These are phyloP conservation scores for Podarcis lilfordi DNA, from an alignment of 2,797 vertebrate species.

Conservation along the genomic window DNA sequence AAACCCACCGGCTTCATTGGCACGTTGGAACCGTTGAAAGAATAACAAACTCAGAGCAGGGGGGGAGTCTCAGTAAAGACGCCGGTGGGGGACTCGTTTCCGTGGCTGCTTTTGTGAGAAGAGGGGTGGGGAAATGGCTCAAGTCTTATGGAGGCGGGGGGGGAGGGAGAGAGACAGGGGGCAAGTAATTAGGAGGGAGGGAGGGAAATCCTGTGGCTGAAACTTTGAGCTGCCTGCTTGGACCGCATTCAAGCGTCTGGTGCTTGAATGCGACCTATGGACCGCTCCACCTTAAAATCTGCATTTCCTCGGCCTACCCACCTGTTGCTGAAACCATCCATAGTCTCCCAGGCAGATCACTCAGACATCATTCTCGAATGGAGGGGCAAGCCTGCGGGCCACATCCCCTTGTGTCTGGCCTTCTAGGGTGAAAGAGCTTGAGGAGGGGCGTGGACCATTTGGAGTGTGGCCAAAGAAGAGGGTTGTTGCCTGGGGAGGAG, in stretches of 20 bases:
- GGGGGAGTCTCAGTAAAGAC: slow-evolving; percentile 11
- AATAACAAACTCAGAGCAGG: slow-evolving; percentile 36
- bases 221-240: neutral
- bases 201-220: slow-evolving; percentile 35
- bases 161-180: neutral
- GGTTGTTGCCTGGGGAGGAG: too few relatives aligned
- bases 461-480: too few relatives aligned
- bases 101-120: slow-evolving; percentile 3
- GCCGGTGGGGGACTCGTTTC: neutral
- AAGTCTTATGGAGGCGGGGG: neutral
- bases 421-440: too few relatives aligned
- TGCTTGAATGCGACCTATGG: neutral
- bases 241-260: neutral
- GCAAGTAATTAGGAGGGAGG: slow-evolving; percentile 43
- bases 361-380: too few relatives aligned
- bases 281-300: accelerated
- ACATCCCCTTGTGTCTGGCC: too few relatives aligned
- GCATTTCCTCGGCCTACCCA: neutral
- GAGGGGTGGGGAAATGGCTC: slow-evolving; percentile 4
- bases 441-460: too few relatives aligned
- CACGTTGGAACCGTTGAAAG: slow-evolving; percentile 46
- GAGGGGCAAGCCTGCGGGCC: too few relatives aligned
- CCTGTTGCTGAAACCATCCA: neutral
- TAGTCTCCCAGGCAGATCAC: slow-evolving; percentile 46
- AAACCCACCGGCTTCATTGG: slow-evolving; percentile 56